phyloP scores from a whole-genome alignment of 2,113 vertebrate genomes.

The Sprattus sprattus region DNA sequence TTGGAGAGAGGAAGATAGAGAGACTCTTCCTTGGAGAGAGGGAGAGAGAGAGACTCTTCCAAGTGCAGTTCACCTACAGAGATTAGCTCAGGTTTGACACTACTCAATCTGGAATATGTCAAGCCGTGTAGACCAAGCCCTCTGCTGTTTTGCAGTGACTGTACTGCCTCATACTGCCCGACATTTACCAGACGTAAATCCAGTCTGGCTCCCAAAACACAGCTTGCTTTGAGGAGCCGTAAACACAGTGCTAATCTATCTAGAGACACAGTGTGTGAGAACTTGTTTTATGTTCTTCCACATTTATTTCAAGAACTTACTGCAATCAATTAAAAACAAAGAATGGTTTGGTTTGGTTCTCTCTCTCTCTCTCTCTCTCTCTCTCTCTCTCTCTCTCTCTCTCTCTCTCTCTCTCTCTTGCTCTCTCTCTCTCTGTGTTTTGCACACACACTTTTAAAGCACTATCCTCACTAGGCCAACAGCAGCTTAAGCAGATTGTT shows the following conservation, averaged over 20 bases:
- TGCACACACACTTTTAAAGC: neutral
- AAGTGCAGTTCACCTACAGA: constrained; percentile 31
- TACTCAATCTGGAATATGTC: constrained; percentile 6
- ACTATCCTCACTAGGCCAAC: constrained; percentile 24
- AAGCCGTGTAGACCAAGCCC: neutral
- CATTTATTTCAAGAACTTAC: constrained; percentile 27
- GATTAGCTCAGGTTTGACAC: constrained; percentile 56
- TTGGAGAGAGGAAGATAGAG: neutral
- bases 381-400: neutral
- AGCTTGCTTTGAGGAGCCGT: constrained; percentile 7
- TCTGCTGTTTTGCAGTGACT: neutral
- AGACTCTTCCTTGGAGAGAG: constrained; percentile 20
- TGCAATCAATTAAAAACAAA: neutral
- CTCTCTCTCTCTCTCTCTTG: neutral
- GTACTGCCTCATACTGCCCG: neutral
- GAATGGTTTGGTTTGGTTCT: neutral
- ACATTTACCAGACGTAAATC: constrained; percentile 2
- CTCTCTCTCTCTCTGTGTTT: neutral
- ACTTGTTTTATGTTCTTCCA: constrained; percentile 9
- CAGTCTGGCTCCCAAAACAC: constrained; percentile 7
- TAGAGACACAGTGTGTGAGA: constrained; percentile 9
- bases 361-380: neutral
- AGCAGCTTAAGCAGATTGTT: constrained; percentile 41
- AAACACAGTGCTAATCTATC: constrained; percentile 6
- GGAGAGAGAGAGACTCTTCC: neutral